phyloP scores from a whole-genome alignment of 2,113 vertebrate species.

The Chionodraco myersi region DNA sequence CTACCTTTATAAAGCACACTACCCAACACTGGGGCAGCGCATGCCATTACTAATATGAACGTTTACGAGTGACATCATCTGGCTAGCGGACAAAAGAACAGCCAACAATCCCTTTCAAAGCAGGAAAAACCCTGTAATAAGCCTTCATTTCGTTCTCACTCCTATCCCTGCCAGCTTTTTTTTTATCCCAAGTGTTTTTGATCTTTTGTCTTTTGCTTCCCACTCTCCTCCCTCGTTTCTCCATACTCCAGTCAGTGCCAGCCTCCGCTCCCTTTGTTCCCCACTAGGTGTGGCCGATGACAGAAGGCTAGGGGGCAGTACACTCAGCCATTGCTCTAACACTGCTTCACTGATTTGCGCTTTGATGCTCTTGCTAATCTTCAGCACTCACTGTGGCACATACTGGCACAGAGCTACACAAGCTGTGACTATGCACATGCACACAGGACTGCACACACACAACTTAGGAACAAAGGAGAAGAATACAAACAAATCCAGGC shows the following conservation, averaged over 20 bases:
- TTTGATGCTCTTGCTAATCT: slow-evolving; percentile 68
- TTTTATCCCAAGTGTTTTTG: slow-evolving; percentile 36
- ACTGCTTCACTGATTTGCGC: slow-evolving; percentile 45
- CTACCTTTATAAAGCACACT: slow-evolving; percentile 29
- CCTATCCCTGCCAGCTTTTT: slow-evolving; percentile 25
- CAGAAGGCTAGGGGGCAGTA: slow-evolving; percentile 62
- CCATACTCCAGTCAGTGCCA: slow-evolving; percentile 53
- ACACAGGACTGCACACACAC: slow-evolving; percentile 5
- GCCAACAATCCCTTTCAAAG: slow-evolving; percentile 28
- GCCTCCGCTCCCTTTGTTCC: slow-evolving; percentile 73
- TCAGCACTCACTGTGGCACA: slow-evolving; percentile 52
- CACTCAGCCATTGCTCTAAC: slow-evolving; percentile 41
- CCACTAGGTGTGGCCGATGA: slow-evolving; percentile 66
- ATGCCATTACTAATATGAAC: slow-evolving; percentile 38
- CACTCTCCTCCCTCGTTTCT: slow-evolving; percentile 40
- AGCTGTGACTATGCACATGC: slow-evolving; percentile 14
- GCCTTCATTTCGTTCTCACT: slow-evolving; percentile 29
- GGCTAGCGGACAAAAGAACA: slow-evolving; percentile 16
- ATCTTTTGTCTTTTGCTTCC: slow-evolving; percentile 52
- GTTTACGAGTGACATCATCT: slow-evolving; percentile 49
- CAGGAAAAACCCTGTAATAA: slow-evolving; percentile 39
- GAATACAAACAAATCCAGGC: slow-evolving; percentile 17
- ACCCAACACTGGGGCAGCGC: background rate
- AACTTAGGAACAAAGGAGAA: slow-evolving; percentile 32
- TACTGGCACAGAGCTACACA: slow-evolving; percentile 54